Evolutionary conservation across 2,888 invertebrate species (phyloP), one percentile per base, ranked within the genome.

Genomic region (Esperia sulphurella): DNA sequence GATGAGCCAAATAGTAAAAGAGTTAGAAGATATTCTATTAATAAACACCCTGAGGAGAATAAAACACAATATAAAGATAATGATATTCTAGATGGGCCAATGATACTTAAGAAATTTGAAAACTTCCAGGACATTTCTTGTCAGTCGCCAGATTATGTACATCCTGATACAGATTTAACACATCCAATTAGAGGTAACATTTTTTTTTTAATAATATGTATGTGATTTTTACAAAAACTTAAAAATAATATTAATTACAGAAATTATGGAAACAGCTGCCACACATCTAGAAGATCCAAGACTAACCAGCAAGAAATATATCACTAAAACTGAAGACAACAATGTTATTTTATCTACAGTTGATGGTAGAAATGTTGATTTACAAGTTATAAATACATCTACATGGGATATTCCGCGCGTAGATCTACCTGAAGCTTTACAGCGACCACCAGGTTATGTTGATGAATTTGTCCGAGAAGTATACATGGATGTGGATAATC

Each of bases 131-230:
- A 53, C 38, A 57, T 59, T 14, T 75, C 79, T 45, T 84, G 84
- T 46, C 81, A 80, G 57, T 86, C 87, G 6, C 87, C 87, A 43
- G 87, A 86, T 61, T 70, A 71, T 54, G 50, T 60, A 46, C 41
- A 69, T 45, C 43, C 54, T 44, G 73, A 75, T 35, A 38, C 55
- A 51, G 43, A 41, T 43, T 9, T 51, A 43, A 37, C 45, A 41
- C 58, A 68, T 44, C 66, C 66, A 49, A 44, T 75, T 14, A 81
- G 55, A 79, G 85, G 86, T 84, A 68, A 59, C 43, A 29, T 54
- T 31, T 14, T 14, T 41, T 47, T 53, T 41, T 43, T 45, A 21
- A 43, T 10, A 38, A 40, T 12, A 41, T n/a, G n/a, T n/a, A n/a
- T n/a, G n/a, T n/a, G n/a, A n/a, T n/a, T n/a, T n/a, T n/a, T n/a